Base-by-base conservation (phyloP, 2,888 invertebrate genomes). In the Eupithecia centaureata region DNA sequence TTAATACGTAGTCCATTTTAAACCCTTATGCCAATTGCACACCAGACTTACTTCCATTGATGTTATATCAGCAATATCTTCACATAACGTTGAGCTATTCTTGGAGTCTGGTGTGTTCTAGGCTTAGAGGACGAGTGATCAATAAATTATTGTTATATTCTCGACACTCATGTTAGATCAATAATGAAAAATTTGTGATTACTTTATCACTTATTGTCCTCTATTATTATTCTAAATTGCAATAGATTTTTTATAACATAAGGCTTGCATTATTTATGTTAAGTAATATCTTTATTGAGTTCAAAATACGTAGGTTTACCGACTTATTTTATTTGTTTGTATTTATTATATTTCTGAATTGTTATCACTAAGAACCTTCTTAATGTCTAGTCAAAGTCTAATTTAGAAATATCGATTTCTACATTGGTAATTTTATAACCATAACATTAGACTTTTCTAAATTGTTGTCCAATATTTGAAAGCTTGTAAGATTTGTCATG, bases 231-330 rank as follows among this genome's bases (percentile, higher is more conserved):
- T 56, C 60, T 67, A 32, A 52, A 60, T 67, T 67, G 63, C 67
- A 56, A 33, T 61, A 61, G 32, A 61, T 7, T 35, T 7, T 35
- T n/a, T 38, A 22, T 10, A 22, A 42, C 4, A 18, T 42, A 42
- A 61, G 52, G 33, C 63, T 67, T 63, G 47, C 60, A 33, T 27
- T 67, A 60, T 51, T 30, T 22, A n/a, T n/a, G n/a, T n/a, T n/a
- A 4, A n/a, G 35, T 35, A 4, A 15, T 30, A 3, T 30, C 5
- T 5, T 5, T 5, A 5, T 30, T 30, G 5, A 5, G 5, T 30
- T 30, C 30, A 30, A 30, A 30, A 30, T 30, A 5, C 30, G 3
- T 30, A 30, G 5, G 30, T 5, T 5, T 5, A 30, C 3, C 30
- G 3, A 30, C 4, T 2, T 30, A 30, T 30, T 30, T 30, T 5